Percentiles rank a stretch among this genome's conserved stretches.
Conservation (phyloP, 2,797 vertebrate species). For the Anguilla obscura region DNA sequence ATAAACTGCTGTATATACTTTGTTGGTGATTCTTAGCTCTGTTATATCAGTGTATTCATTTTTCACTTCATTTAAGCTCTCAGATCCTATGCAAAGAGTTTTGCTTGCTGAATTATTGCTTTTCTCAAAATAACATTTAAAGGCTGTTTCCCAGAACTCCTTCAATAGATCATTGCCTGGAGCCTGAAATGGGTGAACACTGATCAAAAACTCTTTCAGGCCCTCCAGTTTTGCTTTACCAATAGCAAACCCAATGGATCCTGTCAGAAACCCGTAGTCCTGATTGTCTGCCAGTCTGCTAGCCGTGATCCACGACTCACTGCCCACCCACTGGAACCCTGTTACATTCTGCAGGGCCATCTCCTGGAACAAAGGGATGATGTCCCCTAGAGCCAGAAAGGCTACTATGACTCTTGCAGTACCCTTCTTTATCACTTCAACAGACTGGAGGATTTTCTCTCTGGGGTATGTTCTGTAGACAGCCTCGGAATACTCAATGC, state of each 20-base stretch:
- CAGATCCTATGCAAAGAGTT: constrained; percentile 42
- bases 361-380: constrained; percentile 45
- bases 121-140: constrained; percentile 38
- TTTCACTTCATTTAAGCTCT: constrained; percentile 35
- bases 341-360: constrained; percentile 44
- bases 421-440: constrained; percentile 53
- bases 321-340: constrained; percentile 48
- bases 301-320: constrained; percentile 49
- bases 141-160: constrained; percentile 45
- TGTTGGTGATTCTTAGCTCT: constrained; percentile 42
- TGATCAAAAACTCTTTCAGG: constrained; percentile 44
- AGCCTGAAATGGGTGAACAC: constrained; percentile 37
- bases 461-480: constrained; percentile 50
- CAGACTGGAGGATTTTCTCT: constrained; percentile 48
- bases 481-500: constrained; percentile 56
- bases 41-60: constrained; percentile 42
- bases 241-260: constrained; percentile 50
- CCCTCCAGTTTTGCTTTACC: constrained; percentile 40
- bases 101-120: neutral
- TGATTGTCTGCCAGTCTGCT: constrained; percentile 32
- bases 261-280: constrained; percentile 38
- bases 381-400: constrained; percentile 51
- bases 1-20: constrained; percentile 47
- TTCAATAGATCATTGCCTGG: constrained; percentile 41
- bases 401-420: constrained; percentile 54